These are phyloP conservation scores for Caenorhabditis japonica DNA, from an alignment of 2,888 invertebrate genomes.

Conservation along the genomic window DNA sequence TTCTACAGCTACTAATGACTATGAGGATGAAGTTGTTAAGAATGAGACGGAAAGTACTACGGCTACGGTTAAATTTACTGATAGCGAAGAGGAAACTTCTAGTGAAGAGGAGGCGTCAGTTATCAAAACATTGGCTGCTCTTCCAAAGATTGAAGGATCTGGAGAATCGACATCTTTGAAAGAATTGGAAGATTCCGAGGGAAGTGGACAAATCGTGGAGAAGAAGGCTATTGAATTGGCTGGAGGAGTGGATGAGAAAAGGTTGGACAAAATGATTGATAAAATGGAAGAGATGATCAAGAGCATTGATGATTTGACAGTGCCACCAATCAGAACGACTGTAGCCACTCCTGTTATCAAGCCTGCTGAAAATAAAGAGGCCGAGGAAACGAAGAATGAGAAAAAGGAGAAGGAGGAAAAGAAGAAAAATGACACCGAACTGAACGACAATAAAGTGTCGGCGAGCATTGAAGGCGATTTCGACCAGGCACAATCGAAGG, in stretches of 20 bases:
- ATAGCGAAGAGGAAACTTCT: conserved; percentile 33
- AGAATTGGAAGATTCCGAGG: conserved; percentile 32
- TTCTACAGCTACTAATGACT: conserved; percentile 34
- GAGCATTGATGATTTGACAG: conserved; percentile 46
- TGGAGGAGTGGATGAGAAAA: conserved; percentile 35
- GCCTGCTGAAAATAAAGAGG: conserved; percentile 7
- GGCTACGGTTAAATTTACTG: conserved; percentile 19
- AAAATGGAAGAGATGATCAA: conserved; percentile 57
- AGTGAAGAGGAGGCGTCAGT: conserved; percentile 51
- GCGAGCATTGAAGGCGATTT: conserved; percentile 50
- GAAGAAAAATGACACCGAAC: background rate
- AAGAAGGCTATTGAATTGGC: conserved; percentile 35
- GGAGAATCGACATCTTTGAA: conserved; percentile 32
- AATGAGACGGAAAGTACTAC: conserved; percentile 9
- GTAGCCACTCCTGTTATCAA: conserved; percentile 30
- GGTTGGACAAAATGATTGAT: conserved; percentile 50
- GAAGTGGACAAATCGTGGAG: conserved; percentile 44
- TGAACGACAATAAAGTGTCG: conserved; percentile 41
- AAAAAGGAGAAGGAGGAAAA: conserved; percentile 8
- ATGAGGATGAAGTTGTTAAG: conserved; percentile 46
- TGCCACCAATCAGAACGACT: conserved; percentile 5
- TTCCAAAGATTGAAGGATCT: conserved; percentile 48
- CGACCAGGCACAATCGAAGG: conserved; percentile 34
- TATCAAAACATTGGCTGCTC: conserved; percentile 30
- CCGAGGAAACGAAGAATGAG: background rate